phyloP scores from a whole-genome alignment of 2,888 invertebrate genomes.

The Thera britannica region DNA sequence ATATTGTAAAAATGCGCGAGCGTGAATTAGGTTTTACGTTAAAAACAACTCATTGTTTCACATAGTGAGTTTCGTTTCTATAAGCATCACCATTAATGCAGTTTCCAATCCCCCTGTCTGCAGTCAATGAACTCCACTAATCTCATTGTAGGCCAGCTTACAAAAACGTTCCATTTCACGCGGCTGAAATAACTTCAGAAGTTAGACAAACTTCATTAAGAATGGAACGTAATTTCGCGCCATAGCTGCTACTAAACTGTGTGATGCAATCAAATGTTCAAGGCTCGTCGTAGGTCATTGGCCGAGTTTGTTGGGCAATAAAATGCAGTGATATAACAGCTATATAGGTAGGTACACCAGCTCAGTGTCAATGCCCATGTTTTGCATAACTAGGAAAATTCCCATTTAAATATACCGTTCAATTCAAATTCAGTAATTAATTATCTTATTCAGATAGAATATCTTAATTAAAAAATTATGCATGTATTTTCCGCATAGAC shows the following conservation, averaged over 20 bases:
- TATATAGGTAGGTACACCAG: slow-evolving; percentile 39
- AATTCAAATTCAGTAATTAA: slow-evolving; percentile 12
- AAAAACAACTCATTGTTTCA: neutral
- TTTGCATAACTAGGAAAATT: slow-evolving; percentile 36
- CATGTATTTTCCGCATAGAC: slow-evolving; percentile 31
- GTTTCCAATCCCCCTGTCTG: slow-evolving; percentile 24
- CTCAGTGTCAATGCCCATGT: slow-evolving; percentile 39
- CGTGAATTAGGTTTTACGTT: no score
- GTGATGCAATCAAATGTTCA: slow-evolving; percentile 52
- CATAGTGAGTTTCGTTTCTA: slow-evolving; percentile 23
- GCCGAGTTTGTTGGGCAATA: slow-evolving; percentile 54
- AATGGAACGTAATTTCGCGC: slow-evolving; percentile 54
- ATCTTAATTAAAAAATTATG: slow-evolving; percentile 30
- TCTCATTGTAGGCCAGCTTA: slow-evolving; percentile 50
- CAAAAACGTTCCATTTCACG: slow-evolving; percentile 64
- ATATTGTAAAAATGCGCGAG: no score
- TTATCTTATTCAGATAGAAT: neutral
- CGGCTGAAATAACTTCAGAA: slow-evolving; percentile 59
- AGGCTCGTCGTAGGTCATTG: slow-evolving; percentile 50
- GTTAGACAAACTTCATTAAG: slow-evolving; percentile 58
- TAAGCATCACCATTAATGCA: neutral
- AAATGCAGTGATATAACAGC: slow-evolving; percentile 55
- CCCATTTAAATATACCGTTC: neutral
- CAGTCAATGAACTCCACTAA: slow-evolving; percentile 80
- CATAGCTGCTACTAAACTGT: slow-evolving; percentile 50